Evolutionary conservation across 2,113 vertebrate genomes (phyloP), one percentile per base, ranked within the genome.

Genomic region (Takifugu bimaculatus): DNA sequence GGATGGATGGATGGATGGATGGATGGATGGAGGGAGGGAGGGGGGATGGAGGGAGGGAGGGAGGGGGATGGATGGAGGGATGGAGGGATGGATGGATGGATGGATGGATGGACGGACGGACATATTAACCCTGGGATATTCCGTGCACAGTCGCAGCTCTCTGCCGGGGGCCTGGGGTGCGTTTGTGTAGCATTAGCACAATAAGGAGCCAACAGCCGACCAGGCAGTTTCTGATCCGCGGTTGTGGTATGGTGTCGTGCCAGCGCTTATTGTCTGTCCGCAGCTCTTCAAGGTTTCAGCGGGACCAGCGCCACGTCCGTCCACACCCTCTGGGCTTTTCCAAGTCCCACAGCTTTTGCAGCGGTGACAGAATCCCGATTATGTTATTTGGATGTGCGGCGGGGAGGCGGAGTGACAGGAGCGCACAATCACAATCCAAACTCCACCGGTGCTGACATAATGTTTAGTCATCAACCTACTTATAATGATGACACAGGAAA

Each of bases 211-310:
- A 60, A 57, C 63, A 57, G 45, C 70, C 55, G 50, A 20, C 20
- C 20, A 20, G 20, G 58, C n/a, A 1, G 68, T 57, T 32, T 75
- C 56, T 79, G 73, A 74, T 81, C 68, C 67, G 12, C 60, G 44
- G 57, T 14, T 72, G 60, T 73, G 56, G 68, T 27, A 35, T 71
- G 62, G 51, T 60, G 68, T 64, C 54, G 69, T 53, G 54, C 44
- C 61, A 47, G 50, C 68, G 64, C 67, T 76, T 78, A 76, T 79
- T 60, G 54, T 72, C 50, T 58, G 39, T 80, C 82, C 68, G 53
- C 51, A 63, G 48, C 69, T 70, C 75, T 57, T 82, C 52, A 57
- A 54, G 62, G 71, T 67, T 72, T 70, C 57, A 65, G 59, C 65
- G 51, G 50, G 52, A 60, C 54, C 50, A 64, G 54, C 56, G 63